Evolutionary conservation across 2,888 invertebrate species (phyloP), one percentile per base, ranked within the genome.

Genomic region (Tetheella fluctuosa): DNA sequence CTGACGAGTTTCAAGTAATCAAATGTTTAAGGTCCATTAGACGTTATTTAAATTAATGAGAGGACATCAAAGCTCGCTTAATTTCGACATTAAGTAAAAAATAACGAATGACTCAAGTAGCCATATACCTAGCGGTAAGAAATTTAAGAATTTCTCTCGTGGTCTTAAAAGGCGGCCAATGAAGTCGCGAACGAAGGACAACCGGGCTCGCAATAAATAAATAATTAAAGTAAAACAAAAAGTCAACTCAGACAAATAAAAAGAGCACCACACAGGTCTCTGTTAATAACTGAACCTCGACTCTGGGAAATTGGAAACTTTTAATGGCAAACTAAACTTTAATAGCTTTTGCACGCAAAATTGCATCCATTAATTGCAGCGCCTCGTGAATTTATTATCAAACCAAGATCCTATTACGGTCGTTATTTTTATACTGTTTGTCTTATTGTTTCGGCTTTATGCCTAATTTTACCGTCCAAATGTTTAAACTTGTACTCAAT

Each of bases 321-420:
- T 86, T 84, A 85, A 86, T 85, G 81, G 83, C 80, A 54, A 76
- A 75, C 73, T 81, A 57, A 76, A 76, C 73, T 80, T 81, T 86
- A 86, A 88, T 86, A 77, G 84, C 83, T 77, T 81, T 82, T 83
- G 81, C 80, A 83, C 82, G 84, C 85, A 74, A 82, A 87, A 88
- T 85, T 87, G 79, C 82, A 68, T 84, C 67, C 79, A 83, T 85
- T 88, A 87, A 86, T 88, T 86, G 79, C 82, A 76, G 70, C 67
- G 69, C 70, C 68, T 68, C 70, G 70, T 75, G 76, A 75, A 74
- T 79, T 79, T 79, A 81, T 79, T 82, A 80, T 80, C 76, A 81
- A 81, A 79, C 77, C 70, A 73, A 75, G 79, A 76, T 80, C 79
- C 75, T 76, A 78, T 80, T 78, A 68, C 72, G 62, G 67, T 70